Base-by-base conservation (phyloP, 2,888 invertebrate genomes). In the Phymatocera aterrima region DNA sequence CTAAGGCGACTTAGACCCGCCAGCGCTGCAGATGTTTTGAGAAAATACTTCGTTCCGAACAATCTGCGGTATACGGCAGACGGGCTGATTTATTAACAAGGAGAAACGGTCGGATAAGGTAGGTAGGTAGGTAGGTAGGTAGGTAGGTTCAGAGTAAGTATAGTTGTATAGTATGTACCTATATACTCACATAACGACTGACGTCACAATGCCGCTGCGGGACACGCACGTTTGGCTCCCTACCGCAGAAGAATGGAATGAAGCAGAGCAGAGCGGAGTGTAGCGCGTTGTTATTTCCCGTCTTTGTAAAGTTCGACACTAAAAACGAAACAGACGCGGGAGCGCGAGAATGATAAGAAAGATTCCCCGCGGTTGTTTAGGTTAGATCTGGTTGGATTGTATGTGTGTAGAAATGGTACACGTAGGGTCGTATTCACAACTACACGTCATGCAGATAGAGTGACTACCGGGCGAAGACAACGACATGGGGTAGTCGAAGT, bases 71-170 rank as follows among this genome's bases (percentile, higher is more conserved):
- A 34, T 74, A 51, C 54, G 54, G 74, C 54, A 54, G 54, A 74
- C 74, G 74, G 70, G 74, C 54, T 54, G 74, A 57, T 51, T 74
- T 74, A 74, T 74, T 74, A 74, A 74, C 74, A n/a, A 74, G 54
- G 54, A 74, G 74, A 18, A 70, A 70, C 70, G 46, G 46, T 43
- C 8, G 65, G 65, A 70, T 70, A 70, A 70, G 70, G 28, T 40
- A 40, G 21, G 37, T 64, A 64, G 64, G 60, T 1, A 64, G 37
- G 37, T 34, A 64, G 64, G 37, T 43, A 40, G 65, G 65, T 40
- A 40, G 37, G 40, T 65, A 37, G 68, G 68, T 68, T n/a, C n/a
- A n/a, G 43, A n/a, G 64, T 40, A 28, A 15, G 61, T 64, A 57
- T 51, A 51, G 51, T 18, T 51, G 51, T 21, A 51, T 18, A 21